Evolutionary conservation across 2,888 invertebrate genomes (phyloP).

Genomic region (Plebejus argus): DNA sequence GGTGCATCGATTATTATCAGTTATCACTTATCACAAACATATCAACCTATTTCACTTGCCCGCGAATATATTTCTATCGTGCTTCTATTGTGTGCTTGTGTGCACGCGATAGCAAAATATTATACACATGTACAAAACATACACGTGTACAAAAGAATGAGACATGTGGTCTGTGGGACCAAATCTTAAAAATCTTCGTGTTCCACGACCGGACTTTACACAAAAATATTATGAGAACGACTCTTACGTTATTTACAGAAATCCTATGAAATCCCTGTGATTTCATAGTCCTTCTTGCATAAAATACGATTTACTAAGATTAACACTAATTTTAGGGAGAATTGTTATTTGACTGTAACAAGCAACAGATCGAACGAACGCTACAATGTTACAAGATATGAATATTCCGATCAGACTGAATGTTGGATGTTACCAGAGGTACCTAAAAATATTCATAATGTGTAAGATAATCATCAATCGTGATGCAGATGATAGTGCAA

Average conservation of each 20-base stretch:
- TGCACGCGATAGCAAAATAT: no score
- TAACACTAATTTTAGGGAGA: conserved; percentile 56
- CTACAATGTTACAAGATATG: conserved; percentile 64
- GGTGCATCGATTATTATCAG: no score
- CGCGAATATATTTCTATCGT: no score
- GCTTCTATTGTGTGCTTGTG: no score
- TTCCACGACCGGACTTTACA: background rate
- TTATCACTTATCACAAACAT: no score
- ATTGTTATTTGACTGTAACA: conserved; percentile 61
- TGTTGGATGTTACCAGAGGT: conserved; percentile 83
- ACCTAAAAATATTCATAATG: conserved; percentile 32
- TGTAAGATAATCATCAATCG: background rate
- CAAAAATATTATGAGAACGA: background rate
- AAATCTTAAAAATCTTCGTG: background rate
- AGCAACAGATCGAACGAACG: conserved; percentile 62
- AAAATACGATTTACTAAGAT: background rate
- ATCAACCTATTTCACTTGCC: no score
- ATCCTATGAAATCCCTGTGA: no score
- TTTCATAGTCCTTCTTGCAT: background rate
- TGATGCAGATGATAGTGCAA: no score
- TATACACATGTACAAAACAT: no score
- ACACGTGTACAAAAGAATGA: no score
- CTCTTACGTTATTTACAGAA: background rate
- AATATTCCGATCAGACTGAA: conserved; percentile 75
- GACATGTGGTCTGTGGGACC: background rate